These are phyloP conservation scores for Neotoxoptera formosana DNA, from an alignment of 1,140 invertebrate species.

Conservation along the genomic window DNA sequence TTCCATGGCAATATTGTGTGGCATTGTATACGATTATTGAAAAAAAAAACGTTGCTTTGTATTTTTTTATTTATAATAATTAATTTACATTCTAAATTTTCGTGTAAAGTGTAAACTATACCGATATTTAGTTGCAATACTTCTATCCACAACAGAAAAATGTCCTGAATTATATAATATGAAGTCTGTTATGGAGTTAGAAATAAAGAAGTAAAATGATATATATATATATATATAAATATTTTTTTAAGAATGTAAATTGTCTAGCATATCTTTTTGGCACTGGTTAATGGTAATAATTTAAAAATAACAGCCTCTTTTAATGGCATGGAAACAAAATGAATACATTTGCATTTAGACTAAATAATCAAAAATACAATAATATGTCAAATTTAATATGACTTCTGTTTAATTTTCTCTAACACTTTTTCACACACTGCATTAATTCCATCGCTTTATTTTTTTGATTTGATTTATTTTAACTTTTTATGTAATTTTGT, in stretches of 20 bases:
- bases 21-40: neutral
- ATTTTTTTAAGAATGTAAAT: slow-evolving; percentile 16
- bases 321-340: slow-evolving; percentile 42
- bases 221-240: neutral
- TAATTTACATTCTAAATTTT: neutral
- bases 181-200: neutral
- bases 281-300: slow-evolving; percentile 30
- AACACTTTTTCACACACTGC: neutral
- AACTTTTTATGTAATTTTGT: neutral
- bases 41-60: neutral
- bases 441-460: neutral
- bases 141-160: neutral
- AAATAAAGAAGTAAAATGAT: neutral
- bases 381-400: slow-evolving; percentile 28
- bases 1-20: neutral
- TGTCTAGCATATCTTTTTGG: slow-evolving; percentile 38
- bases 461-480: neutral
- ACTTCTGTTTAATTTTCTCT: neutral
- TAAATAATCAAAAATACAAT: slow-evolving; percentile 42
- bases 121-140: too few relatives aligned
- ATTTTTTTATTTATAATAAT: neutral
- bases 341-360: slow-evolving; percentile 25
- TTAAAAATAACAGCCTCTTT: slow-evolving; percentile 42
- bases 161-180: neutral
- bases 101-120: neutral